Percentiles rank a stretch among this genome's conserved stretches.
Conservation (phyloP, 2,797 vertebrate species). For the Hoplostethus atlanticus region DNA sequence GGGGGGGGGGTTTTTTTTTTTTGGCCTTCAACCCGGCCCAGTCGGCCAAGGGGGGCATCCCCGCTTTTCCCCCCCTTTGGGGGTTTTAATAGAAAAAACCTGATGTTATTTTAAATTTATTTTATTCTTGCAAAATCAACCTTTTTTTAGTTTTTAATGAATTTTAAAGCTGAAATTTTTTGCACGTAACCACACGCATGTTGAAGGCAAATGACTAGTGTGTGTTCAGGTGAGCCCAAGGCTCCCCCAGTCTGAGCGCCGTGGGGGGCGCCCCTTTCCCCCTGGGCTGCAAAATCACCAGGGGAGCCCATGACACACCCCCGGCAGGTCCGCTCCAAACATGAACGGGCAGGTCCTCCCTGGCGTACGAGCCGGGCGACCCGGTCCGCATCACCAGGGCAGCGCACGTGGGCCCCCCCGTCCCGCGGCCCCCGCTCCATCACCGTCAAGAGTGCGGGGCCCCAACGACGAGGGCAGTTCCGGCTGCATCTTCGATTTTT, state of each 20-base stretch:
- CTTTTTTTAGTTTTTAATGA: neutral
- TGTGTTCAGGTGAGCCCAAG: constrained; percentile 69
- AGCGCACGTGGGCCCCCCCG: constrained; percentile 58
- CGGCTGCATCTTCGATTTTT: constrained; percentile 81
- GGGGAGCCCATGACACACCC: constrained; percentile 32
- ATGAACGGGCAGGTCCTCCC: constrained; percentile 42
- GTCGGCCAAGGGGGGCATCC: too few relatives aligned
- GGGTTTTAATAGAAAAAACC: too few relatives aligned
- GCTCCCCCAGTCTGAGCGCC: constrained; percentile 53
- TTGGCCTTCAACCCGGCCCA: too few relatives aligned
- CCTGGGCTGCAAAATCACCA: constrained; percentile 79
- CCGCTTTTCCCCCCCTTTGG: too few relatives aligned
- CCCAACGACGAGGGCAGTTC: constrained; percentile 79
- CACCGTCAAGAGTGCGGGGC: constrained; percentile 66
- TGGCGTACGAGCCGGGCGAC: constrained; percentile 64
- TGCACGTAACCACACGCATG: too few relatives aligned
- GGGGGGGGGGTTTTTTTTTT: too few relatives aligned
- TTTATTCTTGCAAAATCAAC: too few relatives aligned
- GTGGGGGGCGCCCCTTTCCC: constrained; percentile 63
- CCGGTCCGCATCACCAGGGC: constrained; percentile 14
- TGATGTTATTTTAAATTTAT: too few relatives aligned
- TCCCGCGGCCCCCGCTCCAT: constrained; percentile 69
- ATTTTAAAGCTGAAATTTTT: neutral
- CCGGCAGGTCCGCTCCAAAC: constrained; percentile 78
- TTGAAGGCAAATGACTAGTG: neutral